Evolutionary conservation across 2,797 vertebrate genomes (phyloP), one percentile per base, ranked within the genome.

Genomic region (Florisuga fusca): DNA sequence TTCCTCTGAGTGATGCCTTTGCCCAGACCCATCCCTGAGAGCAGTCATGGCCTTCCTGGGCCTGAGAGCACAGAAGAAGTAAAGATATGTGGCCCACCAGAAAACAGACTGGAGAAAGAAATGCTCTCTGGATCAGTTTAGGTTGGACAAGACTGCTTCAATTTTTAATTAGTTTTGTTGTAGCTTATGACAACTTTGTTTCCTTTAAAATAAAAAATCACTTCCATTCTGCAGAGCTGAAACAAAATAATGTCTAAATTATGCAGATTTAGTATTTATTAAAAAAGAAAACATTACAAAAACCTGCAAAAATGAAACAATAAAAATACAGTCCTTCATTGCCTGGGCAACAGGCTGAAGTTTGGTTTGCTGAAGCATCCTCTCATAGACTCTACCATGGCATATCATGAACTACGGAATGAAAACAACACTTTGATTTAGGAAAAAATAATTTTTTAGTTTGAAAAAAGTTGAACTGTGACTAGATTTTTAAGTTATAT

Each of bases 41-140:
- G 36, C 7, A 46, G 31, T 26, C 48, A 38, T 1, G 1, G 1
- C 31, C 14, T 72, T 74, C 23, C 25, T 18, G 27, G 23, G 4
- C 15, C 63, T 57, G 7, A 63, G 9, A 57, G 41, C 3, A 7
- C 15, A 36, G 34, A 73, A 68, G 41, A 58, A 57, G 8, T 8
- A 72, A 87, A 73, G 1, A 3, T 3, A 17, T 1, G 1, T 36
- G 20, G 5, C 36, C 20, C 9, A 20, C 5, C 38, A 27, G 11
- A 18, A 8, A 3, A 7, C 3, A 19, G 6, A 53, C 48, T 48
- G 38, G 38, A 31, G 14, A 43, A 0, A 2, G 4, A 2, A 51
- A n/a, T 20, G 19, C 9, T 41, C 2, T 50, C 19, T 61, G 23
- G 18, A 29, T 17, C 25, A n/a, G 2, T 16, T 69, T 58, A 38